Conservation (phyloP, 2,797 vertebrate species). For the Pangasius sanitwongsei region DNA sequence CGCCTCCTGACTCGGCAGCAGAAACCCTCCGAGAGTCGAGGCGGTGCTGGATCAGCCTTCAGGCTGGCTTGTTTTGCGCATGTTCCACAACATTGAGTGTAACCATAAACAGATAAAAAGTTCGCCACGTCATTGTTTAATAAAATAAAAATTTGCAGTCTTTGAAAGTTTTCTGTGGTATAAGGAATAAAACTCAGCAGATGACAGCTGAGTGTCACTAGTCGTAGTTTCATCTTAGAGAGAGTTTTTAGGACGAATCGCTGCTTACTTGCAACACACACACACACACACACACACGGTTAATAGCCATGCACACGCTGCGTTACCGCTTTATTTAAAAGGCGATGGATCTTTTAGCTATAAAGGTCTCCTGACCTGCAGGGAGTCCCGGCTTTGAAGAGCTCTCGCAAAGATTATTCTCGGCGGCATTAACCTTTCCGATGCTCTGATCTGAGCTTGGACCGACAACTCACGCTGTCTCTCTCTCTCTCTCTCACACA, state of each 20-base stretch:
- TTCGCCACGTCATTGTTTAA: too few species aligned
- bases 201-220: not conserved
- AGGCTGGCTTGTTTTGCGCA: too few species aligned
- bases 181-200: not conserved
- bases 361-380: slow-evolving; percentile 75
- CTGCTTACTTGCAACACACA: not conserved
- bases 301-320: not conserved
- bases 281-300: slow-evolving; percentile 30
- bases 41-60: too few species aligned
- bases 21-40: too few species aligned
- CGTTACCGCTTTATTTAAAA: slow-evolving; percentile 37
- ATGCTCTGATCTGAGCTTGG: slow-evolving; percentile 71
- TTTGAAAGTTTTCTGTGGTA: too few species aligned
- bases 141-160: too few species aligned
- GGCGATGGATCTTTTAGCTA: slow-evolving; percentile 33
- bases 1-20: too few species aligned
- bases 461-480: not conserved
- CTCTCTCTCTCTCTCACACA: not conserved
- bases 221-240: not conserved
- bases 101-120: too few species aligned
- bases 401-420: slow-evolving; percentile 74
- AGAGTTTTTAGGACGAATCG: not conserved
- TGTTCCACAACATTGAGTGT: too few species aligned
- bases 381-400: slow-evolving; percentile 75
- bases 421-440: slow-evolving; percentile 79